Evolutionary conservation across 2,113 vertebrate genomes (phyloP), one percentile per base, ranked within the genome.

Genomic region (Otocyon megalotis): DNA sequence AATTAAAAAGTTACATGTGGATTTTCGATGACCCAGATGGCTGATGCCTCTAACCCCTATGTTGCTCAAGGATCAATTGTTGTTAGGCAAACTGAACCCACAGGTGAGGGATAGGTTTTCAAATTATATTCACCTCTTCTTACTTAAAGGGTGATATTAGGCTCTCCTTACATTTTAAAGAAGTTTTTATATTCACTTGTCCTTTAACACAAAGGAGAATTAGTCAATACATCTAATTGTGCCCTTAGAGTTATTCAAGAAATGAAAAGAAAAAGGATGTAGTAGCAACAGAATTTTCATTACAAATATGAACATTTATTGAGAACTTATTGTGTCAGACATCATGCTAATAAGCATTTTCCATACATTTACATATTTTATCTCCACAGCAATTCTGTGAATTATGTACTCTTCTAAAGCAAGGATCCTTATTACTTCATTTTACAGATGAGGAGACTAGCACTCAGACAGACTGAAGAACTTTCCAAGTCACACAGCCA

Each of bases 151-250:
- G 28, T 84, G 6, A 60, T 87, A 50, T 56, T 90, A 81, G 16
- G 1, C 53, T 19, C 14, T 79, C 8, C 32, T 30, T 69, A 48
- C 16, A 71, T 89, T 87, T 97, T 84, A 72, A 90, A 60, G 13
- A 16, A 4, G 0, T 28, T 95, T 97, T 87, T 79, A 1, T 72
- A 74, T 90, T 96, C 12, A 32, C 15, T 87, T 92, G 0, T 63
- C 32, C 19, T 93, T 97, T 90, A 53, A 76, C 90, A 14, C 22
- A 97, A 93, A 83, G 3, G 17, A 96, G 16, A 94, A 2, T 71
- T 72, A 83, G 28, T 43, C 30, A 58, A 19, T 30, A 80, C 22
- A 90, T 94, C 48, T 95, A 82, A 82, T 83, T 95, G 93, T 87
- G 24, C 22, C 32, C 19, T 95, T 82, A 62, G 35, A 82, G 60